Base-by-base conservation (phyloP, 2,888 invertebrate species). In the Meloe dianella region DNA sequence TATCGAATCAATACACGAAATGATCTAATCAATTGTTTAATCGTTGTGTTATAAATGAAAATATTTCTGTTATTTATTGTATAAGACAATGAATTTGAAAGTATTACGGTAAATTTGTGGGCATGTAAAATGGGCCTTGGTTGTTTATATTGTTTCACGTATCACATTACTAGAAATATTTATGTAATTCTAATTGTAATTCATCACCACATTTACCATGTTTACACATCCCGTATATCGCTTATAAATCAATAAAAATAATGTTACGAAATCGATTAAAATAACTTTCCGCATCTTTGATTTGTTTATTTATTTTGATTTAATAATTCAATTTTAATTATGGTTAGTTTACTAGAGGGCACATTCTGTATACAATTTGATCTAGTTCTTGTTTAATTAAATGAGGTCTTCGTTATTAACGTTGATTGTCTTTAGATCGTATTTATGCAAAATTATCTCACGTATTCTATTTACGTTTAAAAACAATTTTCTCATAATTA, bases 51-150 rank as follows among this genome's bases (percentile, higher is more conserved):
- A 22, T 51, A 22, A 22, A 51, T 51, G 51, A 22, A 51, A 51
- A 51, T 51, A 51, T 51, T 51, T 12, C 51, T 12, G 9, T 51
- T 51, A 51, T 51, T 51, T 38, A 59, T 58, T 58, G 22, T 35
- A 17, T 29, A 62, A n/a, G 51, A 30, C 59, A 64, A 61, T 22
- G 27, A 64, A 64, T 51, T 62, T 41, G 59, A 54, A 60, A 59
- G 65, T 32, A 63, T 69, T 69, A 69, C 66, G 69, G 69, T 69
- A 69, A 69, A 69, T 68, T 59, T 27, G 51, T 64, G 64, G 17
- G 24, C 41, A 30, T 58, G 64, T 56, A 64, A 61, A 69, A 69
- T 64, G 64, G 69, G 66, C 60, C 30, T 41, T 65, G 57, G 57
- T 68, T 68, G 54, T 63, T n/a, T 63, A 63, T 63, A 62, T 63